These are phyloP conservation scores for Passerina amoena DNA, from an alignment of 2,113 vertebrate genomes.

Conservation along the genomic window DNA sequence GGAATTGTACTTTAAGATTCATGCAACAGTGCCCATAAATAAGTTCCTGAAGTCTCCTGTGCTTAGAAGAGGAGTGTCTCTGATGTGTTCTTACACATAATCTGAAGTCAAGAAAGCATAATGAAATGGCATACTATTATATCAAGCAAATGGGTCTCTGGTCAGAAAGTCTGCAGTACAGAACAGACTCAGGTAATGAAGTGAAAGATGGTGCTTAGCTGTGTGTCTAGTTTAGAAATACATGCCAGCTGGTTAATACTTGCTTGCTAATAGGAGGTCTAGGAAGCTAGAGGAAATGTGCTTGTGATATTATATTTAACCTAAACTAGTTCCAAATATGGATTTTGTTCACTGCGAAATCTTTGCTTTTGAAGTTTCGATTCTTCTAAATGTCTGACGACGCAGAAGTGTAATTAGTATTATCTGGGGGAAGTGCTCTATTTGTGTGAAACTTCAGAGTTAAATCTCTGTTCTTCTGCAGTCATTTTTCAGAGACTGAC, in stretches of 20 bases:
- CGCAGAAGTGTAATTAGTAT: neutral
- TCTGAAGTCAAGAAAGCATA: neutral
- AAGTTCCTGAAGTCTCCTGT: neutral
- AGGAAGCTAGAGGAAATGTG: neutral
- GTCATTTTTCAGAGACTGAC: neutral
- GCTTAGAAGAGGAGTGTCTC: neutral
- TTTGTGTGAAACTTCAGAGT: neutral
- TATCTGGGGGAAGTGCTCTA: neutral
- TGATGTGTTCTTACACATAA: neutral
- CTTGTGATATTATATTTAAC: neutral
- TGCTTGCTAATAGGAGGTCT: neutral
- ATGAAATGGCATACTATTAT: neutral
- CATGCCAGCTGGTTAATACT: neutral
- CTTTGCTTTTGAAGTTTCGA: neutral
- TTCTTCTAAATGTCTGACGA: neutral
- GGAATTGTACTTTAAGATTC: neutral
- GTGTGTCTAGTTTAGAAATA: neutral
- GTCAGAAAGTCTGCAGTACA: neutral
- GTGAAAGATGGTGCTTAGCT: neutral
- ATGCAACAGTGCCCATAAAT: neutral
- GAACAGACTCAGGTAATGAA: neutral
- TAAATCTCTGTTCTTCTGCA: neutral
- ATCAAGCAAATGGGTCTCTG: neutral
- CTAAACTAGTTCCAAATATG: neutral
- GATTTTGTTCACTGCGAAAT: neutral